Evolutionary conservation across 1,140 invertebrate species (phyloP).

Genomic region (Sitophilus oryzae): DNA sequence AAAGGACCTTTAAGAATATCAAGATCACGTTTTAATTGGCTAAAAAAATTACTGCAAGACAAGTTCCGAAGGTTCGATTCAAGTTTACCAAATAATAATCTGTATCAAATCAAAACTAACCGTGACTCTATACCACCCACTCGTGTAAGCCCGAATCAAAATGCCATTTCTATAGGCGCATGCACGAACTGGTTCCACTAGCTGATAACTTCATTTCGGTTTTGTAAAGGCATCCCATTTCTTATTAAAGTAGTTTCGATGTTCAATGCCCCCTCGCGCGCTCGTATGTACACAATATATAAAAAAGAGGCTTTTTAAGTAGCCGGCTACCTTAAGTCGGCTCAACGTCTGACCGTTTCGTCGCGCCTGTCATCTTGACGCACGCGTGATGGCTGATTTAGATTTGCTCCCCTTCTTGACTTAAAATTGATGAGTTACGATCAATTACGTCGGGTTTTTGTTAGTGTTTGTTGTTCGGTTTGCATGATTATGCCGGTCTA

Average conservation of each 20-base stretch:
- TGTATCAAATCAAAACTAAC: too few relatives aligned
- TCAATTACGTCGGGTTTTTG: conserved; percentile 10
- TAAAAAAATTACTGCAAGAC: too few relatives aligned
- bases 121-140: neutral
- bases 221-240: conserved; percentile 9
- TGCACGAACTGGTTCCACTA: too few relatives aligned
- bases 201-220: neutral
- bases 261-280: conserved; percentile 11
- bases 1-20: too few relatives aligned
- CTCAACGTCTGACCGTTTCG: conserved; percentile 12
- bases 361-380: conserved; percentile 16
- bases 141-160: too few relatives aligned
- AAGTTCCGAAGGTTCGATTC: too few relatives aligned
- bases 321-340: conserved; percentile 12
- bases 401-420: conserved; percentile 7
- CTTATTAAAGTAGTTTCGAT: conserved; percentile 11
- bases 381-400: conserved; percentile 4
- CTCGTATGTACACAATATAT: conserved; percentile 12
- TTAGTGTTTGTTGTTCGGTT: conserved; percentile 1
- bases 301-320: conserved; percentile 4
- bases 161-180: too few relatives aligned
- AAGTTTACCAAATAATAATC: too few relatives aligned
- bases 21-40: too few relatives aligned
- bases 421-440: conserved; percentile 14
- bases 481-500: neutral